Evolutionary conservation across 1,140 invertebrate genomes (phyloP), one percentile per base, ranked within the genome.

Genomic region (Ptiloglossa arizonensis): DNA sequence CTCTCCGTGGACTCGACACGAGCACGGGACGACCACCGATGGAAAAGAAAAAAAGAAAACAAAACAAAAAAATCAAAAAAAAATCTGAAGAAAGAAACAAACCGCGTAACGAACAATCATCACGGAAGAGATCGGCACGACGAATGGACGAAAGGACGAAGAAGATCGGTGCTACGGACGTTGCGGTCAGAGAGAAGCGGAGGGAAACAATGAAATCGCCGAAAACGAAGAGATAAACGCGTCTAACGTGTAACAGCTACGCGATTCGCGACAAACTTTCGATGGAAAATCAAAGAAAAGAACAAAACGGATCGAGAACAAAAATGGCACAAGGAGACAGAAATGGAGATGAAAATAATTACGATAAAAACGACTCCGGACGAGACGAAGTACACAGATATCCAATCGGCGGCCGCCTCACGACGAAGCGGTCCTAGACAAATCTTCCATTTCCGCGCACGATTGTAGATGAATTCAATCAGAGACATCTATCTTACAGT

Each of bases 211-310:
- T 1, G 19, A 75, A 81, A n/a, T 15, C 63, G 59, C 52, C 50
- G 32, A 69, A n/a, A 15, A 59, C 17, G 13, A 41, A 38, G 24
- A 27, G 59, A 4, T 27, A 11, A 8, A 62, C 27, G 83, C 83
- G 87, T 86, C 82, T 88, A 87, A 89, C 86, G 87, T 83, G 88
- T 89, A 90, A 89, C 88, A 83, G 74, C 87, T 90, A 89, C 87
- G 87, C 84, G 87, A 89, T 88, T 89, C 89, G 87, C 86, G 50
- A 54, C 60, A 63, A 71, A 76, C 63, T 74, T 79, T 79, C 52
- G 68, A 80, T 69, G n/a, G 71, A 35, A 17, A 41, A 32, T 24
- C 41, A 48, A 19, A 50, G n/a, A 57, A 54, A 50, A 46, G 1
- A 8, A 19, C 66, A 19, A 56, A 64, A 66, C 62, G 59, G 70